Evolutionary conservation across 2,113 vertebrate species (phyloP).

Genomic region (Bungarus multicinctus): DNA sequence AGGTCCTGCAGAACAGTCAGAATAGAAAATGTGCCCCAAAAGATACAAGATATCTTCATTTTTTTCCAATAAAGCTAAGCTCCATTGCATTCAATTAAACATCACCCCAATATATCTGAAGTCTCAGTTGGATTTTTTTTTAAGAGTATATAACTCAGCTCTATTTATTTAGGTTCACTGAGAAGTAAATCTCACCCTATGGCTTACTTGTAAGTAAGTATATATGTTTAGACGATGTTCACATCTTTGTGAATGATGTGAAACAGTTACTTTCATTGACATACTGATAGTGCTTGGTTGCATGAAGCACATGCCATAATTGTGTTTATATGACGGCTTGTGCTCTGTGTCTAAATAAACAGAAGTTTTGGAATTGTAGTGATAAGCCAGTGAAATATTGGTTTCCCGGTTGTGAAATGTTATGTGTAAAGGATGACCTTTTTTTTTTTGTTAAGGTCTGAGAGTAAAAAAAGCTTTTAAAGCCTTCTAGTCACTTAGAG

Average conservation of each 20-base stretch:
- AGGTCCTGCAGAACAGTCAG: background rate
- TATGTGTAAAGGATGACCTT: slow-evolving; percentile 72
- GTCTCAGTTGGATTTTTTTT: background rate
- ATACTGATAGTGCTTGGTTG: slow-evolving; percentile 63
- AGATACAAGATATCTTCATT: background rate
- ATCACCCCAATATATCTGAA: background rate
- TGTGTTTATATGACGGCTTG: slow-evolving; percentile 62
- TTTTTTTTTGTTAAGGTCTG: slow-evolving; percentile 72
- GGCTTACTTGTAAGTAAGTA: background rate
- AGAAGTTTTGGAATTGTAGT: slow-evolving; percentile 62
- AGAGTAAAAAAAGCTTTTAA: slow-evolving; percentile 79
- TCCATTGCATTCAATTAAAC: background rate
- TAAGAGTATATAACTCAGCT: background rate
- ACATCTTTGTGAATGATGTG: slow-evolving; percentile 35
- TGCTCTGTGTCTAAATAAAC: slow-evolving; percentile 73
- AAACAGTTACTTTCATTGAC: slow-evolving; percentile 60
- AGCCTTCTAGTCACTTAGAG: slow-evolving; percentile 73
- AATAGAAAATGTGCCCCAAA: background rate
- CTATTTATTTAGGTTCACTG: background rate
- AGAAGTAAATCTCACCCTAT: background rate
- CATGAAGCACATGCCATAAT: slow-evolving; percentile 57
- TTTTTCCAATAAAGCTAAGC: background rate
- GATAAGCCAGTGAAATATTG: slow-evolving; percentile 66
- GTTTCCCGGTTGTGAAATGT: slow-evolving; percentile 74
- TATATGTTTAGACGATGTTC: background rate